Conservation (phyloP, 2,888 invertebrate species). For the Agrochola macilenta region DNA sequence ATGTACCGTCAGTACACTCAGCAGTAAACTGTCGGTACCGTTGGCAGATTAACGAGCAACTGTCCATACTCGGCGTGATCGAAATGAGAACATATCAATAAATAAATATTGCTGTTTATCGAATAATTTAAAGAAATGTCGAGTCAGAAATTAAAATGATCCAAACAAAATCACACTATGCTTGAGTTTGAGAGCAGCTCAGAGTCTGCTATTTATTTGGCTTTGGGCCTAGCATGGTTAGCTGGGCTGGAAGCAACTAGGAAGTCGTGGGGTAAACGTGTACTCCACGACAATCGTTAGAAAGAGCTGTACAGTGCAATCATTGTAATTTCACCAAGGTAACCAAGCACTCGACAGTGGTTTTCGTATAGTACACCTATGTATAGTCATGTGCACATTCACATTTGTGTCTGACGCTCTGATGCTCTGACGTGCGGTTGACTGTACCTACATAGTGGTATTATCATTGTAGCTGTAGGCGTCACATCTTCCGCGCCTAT, state of each 20-base stretch:
- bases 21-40: slow-evolving; percentile 50
- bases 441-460: neutral
- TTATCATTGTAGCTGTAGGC: neutral
- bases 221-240: neutral
- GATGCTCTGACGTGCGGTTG: neutral
- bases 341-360: neutral
- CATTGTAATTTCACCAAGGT: slow-evolving; percentile 1
- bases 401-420: too few relatives aligned
- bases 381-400: neutral
- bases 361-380: neutral
- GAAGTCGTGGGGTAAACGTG: neutral
- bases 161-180: neutral
- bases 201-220: neutral
- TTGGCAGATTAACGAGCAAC: slow-evolving; percentile 43
- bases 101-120: neutral
- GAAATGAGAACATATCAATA: slow-evolving; percentile 23
- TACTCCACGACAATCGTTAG: neutral
- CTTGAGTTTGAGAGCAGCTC: neutral
- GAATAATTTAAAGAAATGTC: neutral
- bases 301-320: neutral
- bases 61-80: slow-evolving; percentile 9
- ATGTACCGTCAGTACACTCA: slow-evolving; percentile 44
- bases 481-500: neutral
- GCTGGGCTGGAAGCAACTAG: neutral
- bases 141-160: neutral